Base-by-base conservation (phyloP, 2,888 invertebrate species). In the Agriopis leucophaearia region DNA sequence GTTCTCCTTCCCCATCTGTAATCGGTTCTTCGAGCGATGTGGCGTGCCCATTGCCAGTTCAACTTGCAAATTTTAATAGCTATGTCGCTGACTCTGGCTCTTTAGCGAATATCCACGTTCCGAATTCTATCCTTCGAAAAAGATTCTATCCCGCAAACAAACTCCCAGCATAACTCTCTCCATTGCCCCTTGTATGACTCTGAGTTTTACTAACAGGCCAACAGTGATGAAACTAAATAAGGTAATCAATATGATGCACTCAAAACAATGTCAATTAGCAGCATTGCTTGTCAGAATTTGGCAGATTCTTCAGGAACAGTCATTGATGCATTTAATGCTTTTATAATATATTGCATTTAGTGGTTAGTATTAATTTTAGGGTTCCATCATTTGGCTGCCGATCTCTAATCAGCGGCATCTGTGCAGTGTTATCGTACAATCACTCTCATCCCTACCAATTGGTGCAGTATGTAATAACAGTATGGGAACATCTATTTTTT, bases 351-450 rank as follows among this genome's bases (percentile, higher is more conserved):
- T n/a, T 56, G 15, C 10, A 45, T n/a, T n/a, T n/a, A n/a, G n/a
- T n/a, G n/a, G n/a, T n/a, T 38, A 54, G 15, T 54, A 35, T 15
- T 54, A 5, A 38, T 54, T 38, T 47, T 54, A 62, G 66, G 58
- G 62, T 66, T 67, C 54, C 38, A 66, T 61, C 45, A 40, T 44
- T 50, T 44, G n/a, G 35, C 57, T 61, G 27, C 47, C 13, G 57
- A 65, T 45, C 60, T 64, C 68, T 64, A 69, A 64, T 69, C 64
- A 69, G n/a, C 60, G 45, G 58, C 64, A 64, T 69, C 68, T 69
- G 64, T 62, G 66, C 62, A 70, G 60, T 64, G 66, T 70, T 70
- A 70, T 70, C 66, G 66, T 66, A 52, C 66, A 66, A 60, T 66
- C 64, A 64, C 68, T 68, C 64, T 50, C 68, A 66, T 63, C 70